Base-by-base conservation (phyloP, 2,797 vertebrate genomes). In the Carcharodon carcharias region DNA sequence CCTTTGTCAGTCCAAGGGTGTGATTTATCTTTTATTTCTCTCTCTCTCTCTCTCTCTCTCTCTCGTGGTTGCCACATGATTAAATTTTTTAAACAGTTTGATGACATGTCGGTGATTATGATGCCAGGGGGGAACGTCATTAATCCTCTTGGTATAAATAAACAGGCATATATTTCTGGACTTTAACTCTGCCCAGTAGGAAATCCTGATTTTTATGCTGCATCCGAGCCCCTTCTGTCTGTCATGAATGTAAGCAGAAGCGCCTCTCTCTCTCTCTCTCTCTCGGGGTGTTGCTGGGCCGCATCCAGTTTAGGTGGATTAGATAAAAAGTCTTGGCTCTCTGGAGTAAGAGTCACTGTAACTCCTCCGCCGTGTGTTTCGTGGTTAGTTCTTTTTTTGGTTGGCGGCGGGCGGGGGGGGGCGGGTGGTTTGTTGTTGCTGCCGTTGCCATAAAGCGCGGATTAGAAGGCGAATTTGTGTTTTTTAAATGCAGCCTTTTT, bases 21-120 rank as follows among this genome's bases (percentile, higher is more conserved):
- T 85, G 80, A 85, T 85, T 85, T 85, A 45, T 85, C 80, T 50
- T 85, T 85, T 45, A 77, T 85, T 45, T 85, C 40, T 85, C 40
- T 85, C 80, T 85, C 80, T 21, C n/a, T n/a, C n/a, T n/a, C n/a
- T 85, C 40, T 85, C 40, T 85, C 80, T 85, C 40, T 85, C 80
- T 85, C 80, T 85, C 18, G 80, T 85, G 80, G 88, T 6, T 56
- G 54, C 87, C 54, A 91, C 54, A 61, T 58, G 88, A 56, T 56
- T 58, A 56, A n/a, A 6, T 91, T 45, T 82, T 73, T 45, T 45
- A 45, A 85, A 85, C 80, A 85, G 80, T 85, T 85, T 85, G 80
- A 85, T 85, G 93, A 95, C 93, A 95, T 95, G 93, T 26, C 40
- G 65, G 65, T 71, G 26, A 95, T 95, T 69, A 95, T 95, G 93